Percentiles rank a stretch among this genome's conserved stretches.
Conservation (phyloP, 2,797 vertebrate species). For the Acrossocheilus fasciatus region DNA sequence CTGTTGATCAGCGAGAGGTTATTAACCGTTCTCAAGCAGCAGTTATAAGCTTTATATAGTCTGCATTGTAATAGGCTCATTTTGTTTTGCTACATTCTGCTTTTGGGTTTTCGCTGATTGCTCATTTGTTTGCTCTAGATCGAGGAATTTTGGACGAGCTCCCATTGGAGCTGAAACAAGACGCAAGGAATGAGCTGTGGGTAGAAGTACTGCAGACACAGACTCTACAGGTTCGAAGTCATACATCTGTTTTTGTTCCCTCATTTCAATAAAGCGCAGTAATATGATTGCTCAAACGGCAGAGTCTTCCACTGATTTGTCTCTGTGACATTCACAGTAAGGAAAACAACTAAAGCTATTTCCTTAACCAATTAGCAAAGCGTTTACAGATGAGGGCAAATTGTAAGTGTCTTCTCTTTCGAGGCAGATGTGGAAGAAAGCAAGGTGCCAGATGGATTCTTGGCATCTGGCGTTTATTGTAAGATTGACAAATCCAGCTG, state of each 20-base stretch:
- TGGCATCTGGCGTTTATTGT: neutral
- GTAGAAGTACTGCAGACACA: constrained; percentile 1
- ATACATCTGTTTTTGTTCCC: constrained; percentile 29
- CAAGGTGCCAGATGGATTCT: constrained; percentile 9
- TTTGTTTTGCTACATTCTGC: constrained; percentile 23
- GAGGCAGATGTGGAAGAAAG: constrained; percentile 21
- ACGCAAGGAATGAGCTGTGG: constrained; percentile 1
- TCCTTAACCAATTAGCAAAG: constrained; percentile 31
- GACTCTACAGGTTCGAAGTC: constrained; percentile 7
- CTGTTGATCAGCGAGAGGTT: constrained; percentile 1
- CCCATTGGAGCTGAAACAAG: constrained; percentile 16
- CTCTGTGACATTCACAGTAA: constrained; percentile 26
- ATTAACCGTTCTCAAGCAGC: constrained; percentile 9
- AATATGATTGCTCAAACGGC: constrained; percentile 44
- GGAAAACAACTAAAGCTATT: constrained; percentile 39
- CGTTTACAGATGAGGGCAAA: constrained; percentile 26
- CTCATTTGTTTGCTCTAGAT: constrained; percentile 18
- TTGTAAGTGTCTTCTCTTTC: constrained; percentile 22
- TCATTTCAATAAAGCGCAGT: constrained; percentile 26
- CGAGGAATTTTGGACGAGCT: neutral
- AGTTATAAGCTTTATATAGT: constrained; percentile 10
- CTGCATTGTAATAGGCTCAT: constrained; percentile 19
- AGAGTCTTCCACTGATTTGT: constrained; percentile 25
- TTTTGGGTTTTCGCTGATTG: neutral
- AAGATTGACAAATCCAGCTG: neutral